Conservation (phyloP, 2,888 invertebrate genomes). For the Coelinius sp. region DNA sequence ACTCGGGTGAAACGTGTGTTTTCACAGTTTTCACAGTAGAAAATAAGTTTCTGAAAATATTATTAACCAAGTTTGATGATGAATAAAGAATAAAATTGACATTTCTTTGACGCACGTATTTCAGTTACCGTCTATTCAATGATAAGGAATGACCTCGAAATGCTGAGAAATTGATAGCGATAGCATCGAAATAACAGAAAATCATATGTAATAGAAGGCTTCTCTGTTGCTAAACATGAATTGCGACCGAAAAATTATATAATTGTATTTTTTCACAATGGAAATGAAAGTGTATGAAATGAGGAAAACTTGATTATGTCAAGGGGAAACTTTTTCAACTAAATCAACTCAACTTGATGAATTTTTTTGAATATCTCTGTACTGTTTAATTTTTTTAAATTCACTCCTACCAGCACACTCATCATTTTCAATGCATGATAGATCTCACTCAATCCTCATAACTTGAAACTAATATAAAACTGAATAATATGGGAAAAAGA, state of each 20-base stretch:
- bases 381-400: neutral
- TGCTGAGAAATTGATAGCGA: neutral
- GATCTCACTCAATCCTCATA: neutral
- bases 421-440: slow-evolving; percentile 4
- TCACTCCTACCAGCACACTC: neutral
- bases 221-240: slow-evolving; percentile 1
- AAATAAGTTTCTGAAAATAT: too few species aligned
- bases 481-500: slow-evolving; percentile 12
- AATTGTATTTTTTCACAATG: neutral
- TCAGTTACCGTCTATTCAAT: neutral
- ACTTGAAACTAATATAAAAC: neutral
- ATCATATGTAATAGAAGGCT: neutral
- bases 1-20: neutral
- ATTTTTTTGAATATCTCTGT: too few species aligned
- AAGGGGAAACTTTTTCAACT: neutral
- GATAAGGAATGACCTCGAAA: slow-evolving; percentile 8
- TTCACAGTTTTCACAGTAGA: too few species aligned
- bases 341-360: too few species aligned
- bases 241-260: neutral
- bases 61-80: too few species aligned
- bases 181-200: neutral
- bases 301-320: neutral
- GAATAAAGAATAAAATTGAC: neutral
- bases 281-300: neutral
- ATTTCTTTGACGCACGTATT: neutral